Conservation (phyloP, 1,140 invertebrate genomes). For the Drosophila mojavensis region DNA sequence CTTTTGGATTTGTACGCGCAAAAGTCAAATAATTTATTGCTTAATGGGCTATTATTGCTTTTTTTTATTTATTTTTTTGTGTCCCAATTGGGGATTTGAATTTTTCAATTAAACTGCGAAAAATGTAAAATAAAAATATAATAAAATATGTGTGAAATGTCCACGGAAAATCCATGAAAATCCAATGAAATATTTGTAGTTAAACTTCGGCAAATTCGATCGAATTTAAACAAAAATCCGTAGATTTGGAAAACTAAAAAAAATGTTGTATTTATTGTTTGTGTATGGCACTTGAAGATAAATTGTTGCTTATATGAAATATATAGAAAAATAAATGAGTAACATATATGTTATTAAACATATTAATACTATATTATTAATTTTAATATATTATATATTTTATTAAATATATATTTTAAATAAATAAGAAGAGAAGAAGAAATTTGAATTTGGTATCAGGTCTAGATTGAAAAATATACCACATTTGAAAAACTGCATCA, state of each 20-base stretch:
- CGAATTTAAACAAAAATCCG: neutral
- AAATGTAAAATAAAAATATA: neutral
- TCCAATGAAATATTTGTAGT: conserved; percentile 25
- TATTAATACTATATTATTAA: too few relatives aligned
- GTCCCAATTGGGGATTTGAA: conserved; percentile 4
- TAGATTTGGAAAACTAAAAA: neutral
- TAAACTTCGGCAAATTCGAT: neutral
- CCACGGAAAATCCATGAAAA: conserved; percentile 3
- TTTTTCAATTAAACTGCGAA: neutral
- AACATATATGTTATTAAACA: too few relatives aligned
- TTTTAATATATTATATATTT: too few relatives aligned
- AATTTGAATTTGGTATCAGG: too few relatives aligned
- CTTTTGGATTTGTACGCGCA: conserved; percentile 17
- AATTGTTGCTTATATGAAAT: too few relatives aligned
- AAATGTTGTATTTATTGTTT: too few relatives aligned
- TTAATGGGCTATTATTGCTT: neutral
- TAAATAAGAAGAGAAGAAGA: too few relatives aligned
- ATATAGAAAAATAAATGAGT: too few relatives aligned
- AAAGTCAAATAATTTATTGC: conserved; percentile 30
- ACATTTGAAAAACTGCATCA: too few relatives aligned
- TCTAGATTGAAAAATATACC: too few relatives aligned
- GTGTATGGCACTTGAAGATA: too few relatives aligned
- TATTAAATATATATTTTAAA: too few relatives aligned
- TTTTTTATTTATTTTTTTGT: conserved; percentile 18
- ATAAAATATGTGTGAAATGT: neutral